Evolutionary conservation across 2,797 vertebrate species (phyloP).

Genomic region (Masticophis lateralis): DNA sequence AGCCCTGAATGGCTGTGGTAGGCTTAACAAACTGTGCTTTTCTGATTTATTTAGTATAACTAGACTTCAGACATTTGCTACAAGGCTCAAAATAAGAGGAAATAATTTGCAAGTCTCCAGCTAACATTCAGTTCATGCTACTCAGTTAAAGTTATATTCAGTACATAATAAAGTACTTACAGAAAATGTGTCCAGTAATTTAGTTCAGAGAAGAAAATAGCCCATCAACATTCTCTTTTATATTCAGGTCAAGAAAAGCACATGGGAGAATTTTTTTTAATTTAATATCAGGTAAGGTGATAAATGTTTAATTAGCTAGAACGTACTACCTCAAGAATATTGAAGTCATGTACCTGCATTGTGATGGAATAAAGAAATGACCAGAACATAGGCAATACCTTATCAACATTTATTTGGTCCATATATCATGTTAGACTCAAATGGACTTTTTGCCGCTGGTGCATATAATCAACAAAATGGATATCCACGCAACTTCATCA

Average conservation of each 20-base stretch:
- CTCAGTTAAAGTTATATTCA: neutral
- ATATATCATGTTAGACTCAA: neutral
- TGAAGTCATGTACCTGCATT: neutral
- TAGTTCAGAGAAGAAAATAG: neutral
- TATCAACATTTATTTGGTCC: neutral
- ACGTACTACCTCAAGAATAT: neutral
- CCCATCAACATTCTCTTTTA: neutral
- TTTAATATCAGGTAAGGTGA: conserved; percentile 6
- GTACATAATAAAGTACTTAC: neutral
- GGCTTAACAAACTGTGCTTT: neutral
- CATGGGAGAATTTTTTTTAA: neutral
- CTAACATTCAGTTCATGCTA: neutral
- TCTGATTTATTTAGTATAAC: neutral
- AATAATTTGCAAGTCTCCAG: neutral
- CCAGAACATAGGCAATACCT: neutral
- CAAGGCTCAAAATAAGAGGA: neutral
- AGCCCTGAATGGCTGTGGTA: neutral
- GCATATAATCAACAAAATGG: neutral
- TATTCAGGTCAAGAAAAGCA: conserved; percentile 30
- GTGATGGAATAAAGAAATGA: neutral
- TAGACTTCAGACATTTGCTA: neutral
- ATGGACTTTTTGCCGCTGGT: neutral
- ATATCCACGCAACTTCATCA: neutral
- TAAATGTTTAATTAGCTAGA: conserved; percentile 31
- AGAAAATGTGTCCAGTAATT: conserved; percentile 7